Conservation (phyloP, 2,888 invertebrate species). For the Idaea dimidiata region DNA sequence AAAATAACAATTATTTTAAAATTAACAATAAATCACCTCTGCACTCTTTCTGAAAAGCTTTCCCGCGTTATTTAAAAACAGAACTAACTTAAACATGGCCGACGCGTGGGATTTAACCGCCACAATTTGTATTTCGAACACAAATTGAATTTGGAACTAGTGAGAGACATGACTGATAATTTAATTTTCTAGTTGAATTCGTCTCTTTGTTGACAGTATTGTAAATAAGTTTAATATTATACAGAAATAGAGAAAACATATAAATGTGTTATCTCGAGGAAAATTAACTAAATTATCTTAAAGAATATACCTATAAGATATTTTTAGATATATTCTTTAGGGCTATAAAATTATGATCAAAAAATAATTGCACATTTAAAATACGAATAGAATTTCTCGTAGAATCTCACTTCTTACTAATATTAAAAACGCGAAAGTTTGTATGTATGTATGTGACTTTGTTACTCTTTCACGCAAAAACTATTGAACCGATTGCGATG, state of each 20-base stretch:
- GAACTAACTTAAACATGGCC: conserved; percentile 68
- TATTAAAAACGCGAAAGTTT: no score
- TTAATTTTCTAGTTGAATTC: conserved; percentile 43
- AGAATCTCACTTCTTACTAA: no score
- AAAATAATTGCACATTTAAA: no score
- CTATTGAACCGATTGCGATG: no score
- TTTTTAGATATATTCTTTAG: no score
- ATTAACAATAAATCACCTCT: conserved; percentile 46
- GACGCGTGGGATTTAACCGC: conserved; percentile 58
- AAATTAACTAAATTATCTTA: no score
- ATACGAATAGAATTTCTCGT: no score
- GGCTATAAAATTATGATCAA: no score
- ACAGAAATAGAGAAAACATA: neutral
- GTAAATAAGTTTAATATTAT: neutral
- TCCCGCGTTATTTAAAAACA: conserved; percentile 64
- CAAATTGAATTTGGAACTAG: conserved; percentile 68
- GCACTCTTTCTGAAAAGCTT: conserved; percentile 51
- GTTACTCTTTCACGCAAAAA: no score
- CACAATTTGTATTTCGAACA: conserved; percentile 68
- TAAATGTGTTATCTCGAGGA: neutral
- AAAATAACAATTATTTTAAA: neutral
- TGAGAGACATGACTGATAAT: conserved; percentile 50
- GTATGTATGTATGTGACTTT: no score
- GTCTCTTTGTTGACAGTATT: conserved; percentile 38
- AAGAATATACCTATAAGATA: no score